These are phyloP conservation scores for Philopedon plagiatum DNA, from an alignment of 2,888 invertebrate species.

Conservation along the genomic window DNA sequence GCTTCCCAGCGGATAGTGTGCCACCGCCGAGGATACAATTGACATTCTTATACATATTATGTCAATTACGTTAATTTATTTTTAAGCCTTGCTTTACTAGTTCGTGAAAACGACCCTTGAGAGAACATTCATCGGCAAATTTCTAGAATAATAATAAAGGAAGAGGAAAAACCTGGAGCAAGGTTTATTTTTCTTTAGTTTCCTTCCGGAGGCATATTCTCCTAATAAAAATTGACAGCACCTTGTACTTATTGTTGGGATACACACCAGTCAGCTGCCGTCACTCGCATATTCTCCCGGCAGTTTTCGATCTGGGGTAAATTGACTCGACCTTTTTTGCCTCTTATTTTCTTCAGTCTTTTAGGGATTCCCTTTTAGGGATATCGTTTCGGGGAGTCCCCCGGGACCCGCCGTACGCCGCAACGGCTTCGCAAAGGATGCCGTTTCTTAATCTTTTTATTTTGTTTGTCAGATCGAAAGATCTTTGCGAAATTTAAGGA, in stretches of 20 bases:
- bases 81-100: too few relatives aligned
- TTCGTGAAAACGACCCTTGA: not conserved
- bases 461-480: constrained; percentile 47
- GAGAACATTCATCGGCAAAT: not conserved
- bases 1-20: too few relatives aligned
- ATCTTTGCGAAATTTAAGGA: constrained; percentile 42
- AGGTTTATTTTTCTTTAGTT: not conserved
- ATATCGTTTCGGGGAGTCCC: constrained; percentile 26
- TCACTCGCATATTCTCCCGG: constrained; percentile 14
- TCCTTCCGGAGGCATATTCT: not conserved
- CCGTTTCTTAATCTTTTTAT: constrained; percentile 47
- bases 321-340: constrained; percentile 36
- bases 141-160: not conserved
- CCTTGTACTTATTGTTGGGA: not conserved
- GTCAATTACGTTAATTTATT: too few relatives aligned
- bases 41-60: too few relatives aligned
- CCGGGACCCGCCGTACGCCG: constrained; percentile 38
- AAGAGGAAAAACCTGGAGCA: not conserved
- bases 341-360: constrained; percentile 35
- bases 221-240: constrained; percentile 15
- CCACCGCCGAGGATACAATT: too few relatives aligned
- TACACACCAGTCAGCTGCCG: constrained; percentile 8
- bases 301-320: constrained; percentile 18
- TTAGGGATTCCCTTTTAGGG: constrained; percentile 31
- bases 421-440: constrained; percentile 38